phyloP scores from a whole-genome alignment of 2,888 invertebrate species.

The Scaptomyza tumidula region DNA sequence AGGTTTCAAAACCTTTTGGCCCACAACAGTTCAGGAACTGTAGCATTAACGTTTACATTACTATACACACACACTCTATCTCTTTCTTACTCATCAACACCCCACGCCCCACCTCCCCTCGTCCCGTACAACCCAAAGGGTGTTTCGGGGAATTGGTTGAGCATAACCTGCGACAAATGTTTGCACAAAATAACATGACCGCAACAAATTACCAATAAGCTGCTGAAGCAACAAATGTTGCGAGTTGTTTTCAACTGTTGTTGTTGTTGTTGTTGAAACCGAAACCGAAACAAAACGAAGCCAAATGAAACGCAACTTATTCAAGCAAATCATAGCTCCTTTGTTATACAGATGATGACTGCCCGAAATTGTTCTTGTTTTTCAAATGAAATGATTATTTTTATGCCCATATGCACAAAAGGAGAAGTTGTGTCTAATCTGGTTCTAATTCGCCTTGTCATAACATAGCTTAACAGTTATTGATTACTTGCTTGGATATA shows the following conservation, averaged over 20 bases:
- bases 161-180: conserved; percentile 41
- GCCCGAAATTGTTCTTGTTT: background rate
- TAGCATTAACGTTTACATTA: conserved; percentile 60
- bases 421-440: conserved; percentile 7
- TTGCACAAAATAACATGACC: conserved; percentile 62
- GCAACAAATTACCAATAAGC: conserved; percentile 70
- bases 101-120: too few species aligned
- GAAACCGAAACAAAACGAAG: conserved; percentile 5
- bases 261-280: background rate
- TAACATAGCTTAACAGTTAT: background rate
- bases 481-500: background rate
- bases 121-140: background rate
- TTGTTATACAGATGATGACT: conserved; percentile 8
- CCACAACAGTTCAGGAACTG: conserved; percentile 29
- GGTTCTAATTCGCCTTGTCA: background rate
- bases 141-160: conserved; percentile 28
- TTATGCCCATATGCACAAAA: background rate
- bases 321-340: conserved; percentile 24
- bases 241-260: background rate
- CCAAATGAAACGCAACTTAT: conserved; percentile 6
- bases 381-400: conserved; percentile 10
- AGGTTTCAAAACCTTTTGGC: conserved; percentile 71
- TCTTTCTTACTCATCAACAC: background rate
- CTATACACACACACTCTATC: conserved; percentile 34
- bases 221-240: conserved; percentile 37